phyloP scores from a whole-genome alignment of 2,797 vertebrate species.

The Melanotaenia trifasciata region DNA sequence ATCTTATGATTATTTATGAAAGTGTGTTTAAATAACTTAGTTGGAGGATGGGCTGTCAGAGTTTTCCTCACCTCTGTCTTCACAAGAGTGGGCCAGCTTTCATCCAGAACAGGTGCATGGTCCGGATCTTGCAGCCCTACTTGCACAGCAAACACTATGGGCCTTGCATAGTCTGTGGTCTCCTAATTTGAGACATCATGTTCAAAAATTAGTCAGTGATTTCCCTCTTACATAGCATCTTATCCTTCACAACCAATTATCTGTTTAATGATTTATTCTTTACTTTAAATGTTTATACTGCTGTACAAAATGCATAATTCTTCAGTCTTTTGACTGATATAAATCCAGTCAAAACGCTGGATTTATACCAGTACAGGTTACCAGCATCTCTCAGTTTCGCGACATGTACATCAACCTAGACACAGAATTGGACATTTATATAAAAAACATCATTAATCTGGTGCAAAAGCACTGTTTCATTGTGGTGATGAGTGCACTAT shows the following conservation, averaged over 20 bases:
- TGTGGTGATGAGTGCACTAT: no score
- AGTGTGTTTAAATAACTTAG: background rate
- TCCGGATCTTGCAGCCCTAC: constrained; percentile 85
- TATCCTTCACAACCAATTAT: constrained; percentile 11
- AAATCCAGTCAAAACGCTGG: no score
- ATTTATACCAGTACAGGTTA: background rate
- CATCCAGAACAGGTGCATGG: constrained; percentile 88
- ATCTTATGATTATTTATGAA: background rate
- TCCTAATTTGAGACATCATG: constrained; percentile 80
- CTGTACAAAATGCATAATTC: no score
- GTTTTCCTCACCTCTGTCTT: constrained; percentile 85
- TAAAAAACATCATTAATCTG: no score
- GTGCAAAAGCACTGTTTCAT: no score
- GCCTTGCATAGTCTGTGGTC: constrained; percentile 93
- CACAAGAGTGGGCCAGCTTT: constrained; percentile 89
- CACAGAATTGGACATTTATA: no score
- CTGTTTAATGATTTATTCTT: background rate
- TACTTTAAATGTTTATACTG: no score
- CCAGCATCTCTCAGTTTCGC: background rate
- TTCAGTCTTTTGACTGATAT: no score
- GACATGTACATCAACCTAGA: no score
- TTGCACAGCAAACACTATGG: constrained; percentile 90
- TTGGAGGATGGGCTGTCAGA: background rate
- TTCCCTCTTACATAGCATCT: constrained; percentile 20
- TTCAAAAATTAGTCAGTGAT: constrained; percentile 14